Evolutionary conservation across 2,888 invertebrate species (phyloP), one percentile per base, ranked within the genome.

Genomic region (Lithophane semibrunnea): DNA sequence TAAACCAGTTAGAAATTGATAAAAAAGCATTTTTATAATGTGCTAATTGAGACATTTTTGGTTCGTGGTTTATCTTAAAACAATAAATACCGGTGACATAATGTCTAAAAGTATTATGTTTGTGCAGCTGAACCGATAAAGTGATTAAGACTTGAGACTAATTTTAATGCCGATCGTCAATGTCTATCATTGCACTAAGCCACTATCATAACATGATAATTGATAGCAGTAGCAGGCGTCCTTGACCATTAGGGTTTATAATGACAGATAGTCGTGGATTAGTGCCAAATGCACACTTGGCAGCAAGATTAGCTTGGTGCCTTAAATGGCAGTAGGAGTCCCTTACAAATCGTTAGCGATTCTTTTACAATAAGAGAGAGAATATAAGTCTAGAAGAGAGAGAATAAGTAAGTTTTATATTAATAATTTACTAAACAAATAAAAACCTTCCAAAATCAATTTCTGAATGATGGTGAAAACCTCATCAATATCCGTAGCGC

Each of bases 211-310:
- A 37, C 2, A 13, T 58, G 44, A 68, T 58, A 64, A 44, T 44
- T 47, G 47, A 47, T 52, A 52, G 44, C 65, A 63, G 58, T 37
- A 63, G 56, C 49, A 56, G 24, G 49, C 42, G 79, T 68, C 81
- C 58, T 75, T 75, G 75, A 60, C 47, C 67, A 80, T 64, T 58
- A 80, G 21, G 21, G 49, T 72, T 69, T 60, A 56, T 76, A 64
- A 66, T 61, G 72, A 49, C 58, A 42, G 54, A 82, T 60, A 63
- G 61, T n/a, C 47, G 61, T 83, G 73, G 83, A 73, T 79, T 58
- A 44, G 44, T 82, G 83, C 73, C 81, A 83, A 79, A 63, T 61
- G 70, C n/a, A 52, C 29, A 54, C 44, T 79, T 82, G 79, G 73
- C 79, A 79, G 61, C 47, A 29, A 42, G 66, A 60, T 68, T 47